phyloP scores from a whole-genome alignment of 2,888 invertebrate species.

The Ypsolopha scabrella region DNA sequence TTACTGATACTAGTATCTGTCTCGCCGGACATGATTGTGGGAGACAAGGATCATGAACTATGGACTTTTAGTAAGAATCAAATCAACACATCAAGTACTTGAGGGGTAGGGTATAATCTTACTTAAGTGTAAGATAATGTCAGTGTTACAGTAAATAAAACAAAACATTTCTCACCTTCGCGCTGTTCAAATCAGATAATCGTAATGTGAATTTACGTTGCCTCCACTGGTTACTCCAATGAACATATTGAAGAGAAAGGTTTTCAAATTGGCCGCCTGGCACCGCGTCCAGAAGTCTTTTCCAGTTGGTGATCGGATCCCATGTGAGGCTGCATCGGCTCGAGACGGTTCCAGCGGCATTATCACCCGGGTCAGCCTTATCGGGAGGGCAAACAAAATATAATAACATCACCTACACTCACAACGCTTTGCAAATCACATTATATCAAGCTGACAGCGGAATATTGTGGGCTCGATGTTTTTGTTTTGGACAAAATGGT shows the following conservation, averaged over 20 bases:
- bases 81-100: too few species aligned
- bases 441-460: not conserved
- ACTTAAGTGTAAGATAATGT: not conserved
- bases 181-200: conserved; percentile 59
- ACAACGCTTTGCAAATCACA: not conserved
- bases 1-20: too few species aligned
- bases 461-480: not conserved
- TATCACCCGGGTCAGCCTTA: conserved; percentile 53
- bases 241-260: conserved; percentile 46
- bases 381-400: conserved; percentile 42
- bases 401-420: conserved; percentile 20
- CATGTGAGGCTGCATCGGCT: conserved; percentile 17
- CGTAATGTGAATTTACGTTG: conserved; percentile 66
- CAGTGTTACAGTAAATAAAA: conserved; percentile 10
- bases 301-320: conserved; percentile 21
- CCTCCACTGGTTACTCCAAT: conserved; percentile 63
- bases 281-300: conserved; percentile 22
- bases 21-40: too few species aligned
- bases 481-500: not conserved
- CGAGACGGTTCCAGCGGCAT: conserved; percentile 28
- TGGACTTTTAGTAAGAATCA: too few species aligned
- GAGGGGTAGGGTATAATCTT: too few species aligned
- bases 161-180: conserved; percentile 33
- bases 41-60: too few species aligned
- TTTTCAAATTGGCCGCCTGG: conserved; percentile 5